Conservation (phyloP, 2,797 vertebrate species). For the Silurus aristotelis region DNA sequence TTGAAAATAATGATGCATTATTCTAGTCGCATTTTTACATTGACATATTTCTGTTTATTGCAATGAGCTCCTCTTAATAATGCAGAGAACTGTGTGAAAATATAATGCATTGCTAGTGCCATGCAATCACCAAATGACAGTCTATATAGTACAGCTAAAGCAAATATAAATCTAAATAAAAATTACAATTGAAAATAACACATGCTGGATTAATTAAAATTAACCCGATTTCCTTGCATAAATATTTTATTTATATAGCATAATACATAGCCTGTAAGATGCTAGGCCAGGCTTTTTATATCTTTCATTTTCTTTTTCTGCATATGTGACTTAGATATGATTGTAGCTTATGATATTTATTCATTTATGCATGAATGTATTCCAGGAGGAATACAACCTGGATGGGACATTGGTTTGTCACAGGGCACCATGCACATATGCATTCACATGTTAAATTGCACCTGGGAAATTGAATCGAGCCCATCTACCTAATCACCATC, state of each 20-base stretch:
- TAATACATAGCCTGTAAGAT: not conserved
- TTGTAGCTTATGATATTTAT: not conserved
- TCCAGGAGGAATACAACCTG: not conserved
- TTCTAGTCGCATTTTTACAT: not conserved
- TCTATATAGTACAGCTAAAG: not conserved
- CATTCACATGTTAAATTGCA: not conserved
- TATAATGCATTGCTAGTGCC: not conserved
- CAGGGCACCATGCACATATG: not conserved
- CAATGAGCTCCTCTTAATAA: not conserved
- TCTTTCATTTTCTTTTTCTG: not conserved
- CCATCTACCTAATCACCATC: not conserved
- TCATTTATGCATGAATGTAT: slow-evolving; percentile 1
- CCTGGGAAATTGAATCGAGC: not conserved
- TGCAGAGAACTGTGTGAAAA: not conserved
- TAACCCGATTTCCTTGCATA: too few relatives aligned
- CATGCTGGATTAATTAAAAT: not conserved
- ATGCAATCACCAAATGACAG: not conserved
- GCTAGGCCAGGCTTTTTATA: not conserved
- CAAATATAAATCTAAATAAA: not conserved
- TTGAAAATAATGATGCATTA: not conserved
- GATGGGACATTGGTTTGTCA: not conserved
- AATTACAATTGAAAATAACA: not conserved
- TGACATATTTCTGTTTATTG: not conserved
- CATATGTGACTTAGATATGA: not conserved
- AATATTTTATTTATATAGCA: not conserved